Evolutionary conservation across 1,140 invertebrate species (phyloP).

Genomic region (Phymastichus coffea): DNA sequence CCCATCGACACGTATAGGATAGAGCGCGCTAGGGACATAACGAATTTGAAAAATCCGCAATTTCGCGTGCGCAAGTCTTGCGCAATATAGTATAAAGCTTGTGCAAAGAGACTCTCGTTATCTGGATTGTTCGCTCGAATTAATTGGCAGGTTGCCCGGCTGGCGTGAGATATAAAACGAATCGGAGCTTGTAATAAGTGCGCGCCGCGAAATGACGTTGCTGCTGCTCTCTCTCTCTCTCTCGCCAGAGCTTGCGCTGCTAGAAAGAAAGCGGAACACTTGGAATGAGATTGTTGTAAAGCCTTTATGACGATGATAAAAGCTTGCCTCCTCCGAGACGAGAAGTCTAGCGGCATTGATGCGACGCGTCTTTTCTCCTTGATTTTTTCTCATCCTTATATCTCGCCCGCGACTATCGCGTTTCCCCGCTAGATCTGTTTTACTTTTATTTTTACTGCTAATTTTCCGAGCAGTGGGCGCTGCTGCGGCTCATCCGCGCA

Average conservation of each 20-base stretch:
- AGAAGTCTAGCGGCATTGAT: not conserved
- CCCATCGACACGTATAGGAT: not conserved
- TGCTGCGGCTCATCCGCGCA: too few relatives aligned
- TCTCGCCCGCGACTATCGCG: not conserved
- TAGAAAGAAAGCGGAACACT: too few relatives aligned
- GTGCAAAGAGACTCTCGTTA: not conserved
- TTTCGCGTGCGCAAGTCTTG: not conserved
- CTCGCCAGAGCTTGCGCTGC: too few relatives aligned
- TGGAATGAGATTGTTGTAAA: slow-evolving; percentile 41
- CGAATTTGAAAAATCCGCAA: not conserved
- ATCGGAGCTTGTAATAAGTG: slow-evolving; percentile 2
- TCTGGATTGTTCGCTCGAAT: not conserved
- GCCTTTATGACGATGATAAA: slow-evolving; percentile 38
- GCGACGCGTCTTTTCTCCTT: not conserved
- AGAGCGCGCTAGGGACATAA: too few relatives aligned
- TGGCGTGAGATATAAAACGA: too few relatives aligned
- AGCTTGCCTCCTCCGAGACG: slow-evolving; percentile 18
- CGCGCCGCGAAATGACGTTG: not conserved
- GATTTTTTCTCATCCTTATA: not conserved
- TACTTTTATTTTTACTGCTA: too few relatives aligned
- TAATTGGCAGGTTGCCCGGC: not conserved
- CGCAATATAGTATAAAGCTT: too few relatives aligned
- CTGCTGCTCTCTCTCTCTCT: too few relatives aligned
- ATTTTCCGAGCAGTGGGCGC: too few relatives aligned
- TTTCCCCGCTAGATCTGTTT: too few relatives aligned